phyloP scores from a whole-genome alignment of 2,888 invertebrate species.

The Campoplex nolae region DNA sequence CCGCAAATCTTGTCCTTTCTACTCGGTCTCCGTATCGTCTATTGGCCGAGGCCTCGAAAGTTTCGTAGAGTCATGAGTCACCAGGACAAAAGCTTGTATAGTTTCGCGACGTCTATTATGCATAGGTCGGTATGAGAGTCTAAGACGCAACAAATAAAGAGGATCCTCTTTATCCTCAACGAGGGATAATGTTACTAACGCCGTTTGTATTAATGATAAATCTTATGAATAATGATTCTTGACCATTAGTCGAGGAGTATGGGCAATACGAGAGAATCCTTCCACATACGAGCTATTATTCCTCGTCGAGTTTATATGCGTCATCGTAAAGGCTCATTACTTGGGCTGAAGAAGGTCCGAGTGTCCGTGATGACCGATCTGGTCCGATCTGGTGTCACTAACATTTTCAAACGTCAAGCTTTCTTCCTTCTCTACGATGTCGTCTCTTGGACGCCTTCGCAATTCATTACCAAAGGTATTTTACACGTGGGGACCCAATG shows the following conservation, averaged over 20 bases:
- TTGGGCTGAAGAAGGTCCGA: conserved; percentile 1
- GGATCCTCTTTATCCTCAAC: conserved; percentile 10
- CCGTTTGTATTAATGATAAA: conserved; percentile 51
- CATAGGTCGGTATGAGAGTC: conserved; percentile 18
- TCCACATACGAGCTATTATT: conserved; percentile 22
- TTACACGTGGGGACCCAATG: neutral
- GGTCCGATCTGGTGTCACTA: neutral
- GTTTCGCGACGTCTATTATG: neutral
- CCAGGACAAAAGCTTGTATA: conserved; percentile 45
- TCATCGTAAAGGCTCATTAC: conserved; percentile 12
- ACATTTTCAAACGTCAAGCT: conserved; percentile 49
- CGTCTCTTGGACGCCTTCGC: neutral
- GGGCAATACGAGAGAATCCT: conserved; percentile 15
- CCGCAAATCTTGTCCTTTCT: conserved; percentile 40
- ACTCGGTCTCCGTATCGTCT: conserved; percentile 17
- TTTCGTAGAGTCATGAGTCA: conserved; percentile 36
- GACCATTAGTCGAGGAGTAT: neutral
- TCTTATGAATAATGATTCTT: conserved; percentile 55
- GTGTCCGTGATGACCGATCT: conserved; percentile 29
- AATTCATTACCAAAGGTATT: conserved; percentile 41
- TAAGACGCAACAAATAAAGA: neutral
- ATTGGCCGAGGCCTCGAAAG: conserved; percentile 32
- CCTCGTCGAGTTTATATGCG: neutral
- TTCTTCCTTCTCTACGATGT: conserved; percentile 1
- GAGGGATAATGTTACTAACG: conserved; percentile 20